Conservation (phyloP, 2,797 vertebrate genomes). For the Alfaro cultratus region DNA sequence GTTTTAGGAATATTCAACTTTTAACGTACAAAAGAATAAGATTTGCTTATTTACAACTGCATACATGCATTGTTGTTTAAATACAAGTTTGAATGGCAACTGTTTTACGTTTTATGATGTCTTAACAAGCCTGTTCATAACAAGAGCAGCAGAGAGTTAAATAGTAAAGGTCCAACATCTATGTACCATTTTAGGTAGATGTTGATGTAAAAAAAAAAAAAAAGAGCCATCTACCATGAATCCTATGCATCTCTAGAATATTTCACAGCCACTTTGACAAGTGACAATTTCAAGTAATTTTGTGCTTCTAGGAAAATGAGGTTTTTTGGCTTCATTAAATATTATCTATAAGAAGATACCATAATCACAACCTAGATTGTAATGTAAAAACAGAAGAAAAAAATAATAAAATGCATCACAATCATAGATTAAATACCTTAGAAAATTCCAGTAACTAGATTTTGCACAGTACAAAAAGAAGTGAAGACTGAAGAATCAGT, state of each 20-base stretch:
- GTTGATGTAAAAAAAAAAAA: neutral
- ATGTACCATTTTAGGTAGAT: neutral
- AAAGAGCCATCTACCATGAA: neutral
- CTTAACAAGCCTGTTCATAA: neutral
- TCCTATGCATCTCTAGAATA: neutral
- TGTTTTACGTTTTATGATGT: neutral
- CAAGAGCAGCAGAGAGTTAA: neutral
- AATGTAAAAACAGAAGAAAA: neutral
- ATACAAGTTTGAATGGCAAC: neutral
- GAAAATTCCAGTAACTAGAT: neutral
- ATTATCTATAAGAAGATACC: neutral
- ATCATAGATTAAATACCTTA: neutral
- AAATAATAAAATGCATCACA: neutral
- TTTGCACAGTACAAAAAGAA: neutral
- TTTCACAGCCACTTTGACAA: neutral
- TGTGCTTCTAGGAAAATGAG: neutral
- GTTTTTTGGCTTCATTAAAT: neutral
- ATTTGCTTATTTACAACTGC: neutral
- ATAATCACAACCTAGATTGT: neutral
- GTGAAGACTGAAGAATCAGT: neutral
- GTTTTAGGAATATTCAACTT: neutral
- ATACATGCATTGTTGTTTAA: neutral
- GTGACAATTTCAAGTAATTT: neutral
- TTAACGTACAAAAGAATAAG: neutral
- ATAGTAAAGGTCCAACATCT: neutral